These are phyloP conservation scores for Drosophila nikananu DNA, from an alignment of 1,140 invertebrate species.

Conservation along the genomic window DNA sequence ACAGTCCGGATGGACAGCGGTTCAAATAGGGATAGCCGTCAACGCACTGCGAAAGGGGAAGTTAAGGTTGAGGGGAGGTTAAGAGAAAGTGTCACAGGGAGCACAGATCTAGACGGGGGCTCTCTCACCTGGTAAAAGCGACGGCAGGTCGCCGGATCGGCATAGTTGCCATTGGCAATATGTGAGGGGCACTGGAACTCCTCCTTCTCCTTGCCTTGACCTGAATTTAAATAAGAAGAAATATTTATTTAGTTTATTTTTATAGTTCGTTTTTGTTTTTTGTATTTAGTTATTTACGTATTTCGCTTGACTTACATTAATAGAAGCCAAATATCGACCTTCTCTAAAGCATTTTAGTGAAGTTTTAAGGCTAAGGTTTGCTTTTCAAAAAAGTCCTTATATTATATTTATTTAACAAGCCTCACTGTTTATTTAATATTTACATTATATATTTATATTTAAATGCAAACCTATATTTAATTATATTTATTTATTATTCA, in stretches of 20 bases:
- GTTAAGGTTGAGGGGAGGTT: accelerated
- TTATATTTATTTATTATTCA: background rate
- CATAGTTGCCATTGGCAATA: constrained; percentile 94
- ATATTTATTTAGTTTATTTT: background rate
- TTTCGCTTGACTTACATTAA: too few relatives aligned
- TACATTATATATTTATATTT: background rate
- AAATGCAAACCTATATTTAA: background rate
- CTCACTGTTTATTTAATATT: background rate
- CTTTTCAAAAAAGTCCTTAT: background rate
- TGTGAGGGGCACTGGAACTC: constrained; percentile 91
- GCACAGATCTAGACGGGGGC: background rate
- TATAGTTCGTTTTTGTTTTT: too few relatives aligned
- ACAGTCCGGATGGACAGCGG: constrained; percentile 94
- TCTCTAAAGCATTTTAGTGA: too few relatives aligned
- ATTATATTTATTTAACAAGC: background rate
- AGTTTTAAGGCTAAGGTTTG: background rate
- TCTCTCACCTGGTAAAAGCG: constrained; percentile 93
- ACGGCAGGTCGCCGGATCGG: constrained; percentile 94
- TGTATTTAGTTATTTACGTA: too few relatives aligned
- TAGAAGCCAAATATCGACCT: too few relatives aligned
- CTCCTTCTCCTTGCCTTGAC: constrained; percentile 87
- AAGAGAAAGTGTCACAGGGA: background rate
- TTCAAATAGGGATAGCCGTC: constrained; percentile 94
- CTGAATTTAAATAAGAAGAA: constrained; percentile 27
- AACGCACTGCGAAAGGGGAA: constrained; percentile 89